Evolutionary conservation across 2,113 vertebrate species (phyloP), one percentile per base, ranked within the genome.

Genomic region (Nannospalax galili): DNA sequence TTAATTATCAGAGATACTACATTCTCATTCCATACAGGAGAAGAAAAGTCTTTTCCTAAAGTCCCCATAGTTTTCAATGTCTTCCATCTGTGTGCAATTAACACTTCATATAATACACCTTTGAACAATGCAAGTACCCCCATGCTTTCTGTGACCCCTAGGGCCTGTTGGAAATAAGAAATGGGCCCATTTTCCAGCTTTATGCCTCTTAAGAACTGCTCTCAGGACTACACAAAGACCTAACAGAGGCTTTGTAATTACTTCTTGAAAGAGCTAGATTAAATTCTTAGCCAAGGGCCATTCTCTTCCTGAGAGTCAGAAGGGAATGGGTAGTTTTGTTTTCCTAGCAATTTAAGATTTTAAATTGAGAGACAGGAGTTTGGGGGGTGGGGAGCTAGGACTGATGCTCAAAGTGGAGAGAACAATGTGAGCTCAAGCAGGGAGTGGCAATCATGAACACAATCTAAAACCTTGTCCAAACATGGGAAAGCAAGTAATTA

Each of bases 131-230:
- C 35, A 69, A 60, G 7, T 16, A 7, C 7, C 22, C 79, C 73
- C 78, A n/a, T 24, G 19, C 52, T 85, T 77, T 84, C 90, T 1
- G 14, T 56, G 69, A 92, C 85, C 84, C 91, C 16, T 3, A 84
- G 77, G 91, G 77, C 82, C 77, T 94, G 24, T 62, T 95, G 42
- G 65, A 93, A 96, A 84, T 86, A 88, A 92, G 85, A 88, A 93
- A 91, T 79, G 64, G 78, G 73, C 95, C 96, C 96, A 95, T 97
- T 95, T 95, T 88, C 91, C 92, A 97, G 92, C 70, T 96, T 79
- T 85, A 52, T 45, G 69, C 88, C 85, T 92, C 85, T 95, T 85
- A 90, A 95, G 91, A 93, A 91, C 69, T 15, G 65, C 45, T 92
- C 84, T 96, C 72, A 30, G 73, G 75, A 84, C 81, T 52, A 79